Conservation (phyloP, 2,113 vertebrate species). For the Coryphaenoides rupestris region DNA sequence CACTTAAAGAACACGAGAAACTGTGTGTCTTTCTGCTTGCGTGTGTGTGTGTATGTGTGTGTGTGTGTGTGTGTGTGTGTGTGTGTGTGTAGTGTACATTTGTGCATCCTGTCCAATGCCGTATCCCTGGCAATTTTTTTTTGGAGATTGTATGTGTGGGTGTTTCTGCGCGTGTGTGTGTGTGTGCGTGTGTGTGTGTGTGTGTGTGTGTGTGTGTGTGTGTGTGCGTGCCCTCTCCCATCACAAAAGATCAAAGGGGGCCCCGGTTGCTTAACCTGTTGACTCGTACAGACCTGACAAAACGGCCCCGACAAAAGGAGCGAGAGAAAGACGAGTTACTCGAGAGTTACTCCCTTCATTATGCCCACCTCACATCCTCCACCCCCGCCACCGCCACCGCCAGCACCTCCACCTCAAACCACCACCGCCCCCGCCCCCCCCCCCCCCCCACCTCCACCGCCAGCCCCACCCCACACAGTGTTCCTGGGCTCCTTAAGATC, state of each 20-base stretch:
- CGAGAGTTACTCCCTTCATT: slow-evolving; percentile 69
- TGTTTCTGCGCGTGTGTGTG: slow-evolving; percentile 32
- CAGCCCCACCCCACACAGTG: slow-evolving; percentile 29
- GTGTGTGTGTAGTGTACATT: slow-evolving; percentile 14
- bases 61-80: slow-evolving; percentile 3
- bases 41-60: slow-evolving; percentile 9
- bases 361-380: too few relatives aligned
- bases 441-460: slow-evolving; percentile 19
- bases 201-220: not conserved
- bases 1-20: slow-evolving; percentile 23
- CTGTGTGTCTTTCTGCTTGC: too few relatives aligned
- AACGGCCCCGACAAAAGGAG: slow-evolving; percentile 61
- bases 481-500: slow-evolving; percentile 56
- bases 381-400: slow-evolving; percentile 17
- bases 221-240: slow-evolving; percentile 2
- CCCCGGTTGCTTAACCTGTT: slow-evolving; percentile 66
- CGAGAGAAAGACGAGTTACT: slow-evolving; percentile 49
- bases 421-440: slow-evolving; percentile 17
- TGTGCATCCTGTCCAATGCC: slow-evolving; percentile 26
- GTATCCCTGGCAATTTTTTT: slow-evolving; percentile 11
- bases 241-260: slow-evolving; percentile 66
- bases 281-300: slow-evolving; percentile 61
- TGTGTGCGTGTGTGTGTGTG: slow-evolving; percentile 6
- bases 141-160: slow-evolving; percentile 16
- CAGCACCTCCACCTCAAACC: not conserved